Evolutionary conservation across 1,140 invertebrate genomes (phyloP).

Genomic region (Leptestheria dahalacensis): DNA sequence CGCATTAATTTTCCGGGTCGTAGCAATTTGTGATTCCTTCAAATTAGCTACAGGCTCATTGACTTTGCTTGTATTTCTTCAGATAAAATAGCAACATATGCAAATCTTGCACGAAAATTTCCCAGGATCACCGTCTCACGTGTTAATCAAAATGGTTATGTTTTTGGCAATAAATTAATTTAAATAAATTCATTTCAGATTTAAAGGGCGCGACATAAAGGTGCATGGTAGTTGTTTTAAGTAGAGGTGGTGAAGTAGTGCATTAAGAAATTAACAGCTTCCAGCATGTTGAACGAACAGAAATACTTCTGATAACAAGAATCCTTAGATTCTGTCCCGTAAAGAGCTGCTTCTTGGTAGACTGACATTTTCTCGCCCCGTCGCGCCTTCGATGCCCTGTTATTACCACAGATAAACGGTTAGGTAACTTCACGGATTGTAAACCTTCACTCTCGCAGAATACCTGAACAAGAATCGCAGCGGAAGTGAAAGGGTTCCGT

Average conservation of each 20-base stretch:
- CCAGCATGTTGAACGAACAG: constrained; percentile 10
- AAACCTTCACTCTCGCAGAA: neutral
- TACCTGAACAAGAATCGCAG: constrained; percentile 8
- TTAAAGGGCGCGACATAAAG: neutral
- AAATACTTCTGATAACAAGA: constrained; percentile 7
- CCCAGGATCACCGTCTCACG: too few species aligned
- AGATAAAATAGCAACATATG: too few species aligned
- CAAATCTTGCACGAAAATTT: too few species aligned
- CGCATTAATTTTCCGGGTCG: too few species aligned
- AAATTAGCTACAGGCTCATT: too few species aligned
- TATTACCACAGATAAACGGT: neutral
- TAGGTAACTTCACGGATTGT: neutral
- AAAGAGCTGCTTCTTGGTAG: constrained; percentile 9
- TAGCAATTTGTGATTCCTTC: too few species aligned
- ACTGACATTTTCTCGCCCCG: neutral
- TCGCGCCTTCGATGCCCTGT: constrained; percentile 3
- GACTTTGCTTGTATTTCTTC: too few species aligned
- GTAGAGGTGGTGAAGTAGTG: constrained; percentile 1
- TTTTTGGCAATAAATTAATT: too few species aligned
- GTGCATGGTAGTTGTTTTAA: neutral
- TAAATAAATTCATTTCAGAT: neutral
- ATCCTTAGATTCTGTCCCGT: neutral
- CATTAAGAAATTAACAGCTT: constrained; percentile 9
- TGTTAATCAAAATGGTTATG: too few species aligned
- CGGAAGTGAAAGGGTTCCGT: constrained; percentile 7